phyloP scores from a whole-genome alignment of 2,888 invertebrate genomes.

The Laspeyria flexula region DNA sequence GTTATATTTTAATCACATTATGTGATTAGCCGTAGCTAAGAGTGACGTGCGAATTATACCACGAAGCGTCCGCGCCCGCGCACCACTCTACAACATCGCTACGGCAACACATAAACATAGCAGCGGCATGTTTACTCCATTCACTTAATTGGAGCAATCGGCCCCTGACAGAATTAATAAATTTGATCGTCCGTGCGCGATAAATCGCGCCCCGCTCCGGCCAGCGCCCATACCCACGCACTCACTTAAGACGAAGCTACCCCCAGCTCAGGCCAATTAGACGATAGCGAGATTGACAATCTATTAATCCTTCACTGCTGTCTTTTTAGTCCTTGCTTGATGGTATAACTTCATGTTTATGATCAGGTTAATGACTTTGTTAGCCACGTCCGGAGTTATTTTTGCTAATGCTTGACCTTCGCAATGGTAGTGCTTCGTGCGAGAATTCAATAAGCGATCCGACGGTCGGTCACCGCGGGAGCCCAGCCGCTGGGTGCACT shows the following conservation, averaged over 20 bases:
- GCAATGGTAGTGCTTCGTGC: constrained; percentile 68
- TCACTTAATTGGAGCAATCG: constrained; percentile 81
- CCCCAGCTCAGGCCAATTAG: constrained; percentile 43
- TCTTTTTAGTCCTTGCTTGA: constrained; percentile 23
- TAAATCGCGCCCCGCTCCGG: constrained; percentile 62
- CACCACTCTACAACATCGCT: constrained; percentile 38
- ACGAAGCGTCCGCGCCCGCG: constrained; percentile 40
- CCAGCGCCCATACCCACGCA: constrained; percentile 65
- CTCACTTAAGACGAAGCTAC: constrained; percentile 42
- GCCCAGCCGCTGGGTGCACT: constrained; percentile 68
- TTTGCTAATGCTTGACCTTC: constrained; percentile 58
- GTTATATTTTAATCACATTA: constrained; percentile 56
- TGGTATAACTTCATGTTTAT: not conserved
- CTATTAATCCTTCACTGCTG: constrained; percentile 31
- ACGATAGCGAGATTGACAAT: constrained; percentile 41
- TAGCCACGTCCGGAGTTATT: constrained; percentile 25
- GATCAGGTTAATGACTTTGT: not conserved
- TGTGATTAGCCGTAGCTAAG: constrained; percentile 57
- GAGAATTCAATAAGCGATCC: constrained; percentile 72
- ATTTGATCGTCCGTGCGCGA: constrained; percentile 68
- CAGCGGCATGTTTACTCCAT: constrained; percentile 73
- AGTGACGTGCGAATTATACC: constrained; percentile 60
- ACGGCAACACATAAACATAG: constrained; percentile 66
- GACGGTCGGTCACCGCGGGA: constrained; percentile 60
- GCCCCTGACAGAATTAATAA: constrained; percentile 77